These are phyloP conservation scores for Micropterix aruncella DNA, from an alignment of 2,888 invertebrate genomes.

Conservation along the genomic window DNA sequence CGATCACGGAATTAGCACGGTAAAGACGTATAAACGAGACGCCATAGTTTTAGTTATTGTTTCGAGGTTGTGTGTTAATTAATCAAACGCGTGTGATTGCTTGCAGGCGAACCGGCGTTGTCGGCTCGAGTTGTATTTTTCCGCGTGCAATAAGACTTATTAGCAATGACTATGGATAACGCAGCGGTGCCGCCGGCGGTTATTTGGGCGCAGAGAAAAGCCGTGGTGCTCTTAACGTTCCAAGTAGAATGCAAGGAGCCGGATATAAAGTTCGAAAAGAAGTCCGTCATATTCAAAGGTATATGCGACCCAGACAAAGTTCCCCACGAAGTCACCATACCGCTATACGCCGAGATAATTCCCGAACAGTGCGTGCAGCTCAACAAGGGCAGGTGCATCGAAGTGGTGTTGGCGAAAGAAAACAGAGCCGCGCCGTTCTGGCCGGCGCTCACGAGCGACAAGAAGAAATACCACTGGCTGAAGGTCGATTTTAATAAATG, in stretches of 20 bases:
- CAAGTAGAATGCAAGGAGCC: conserved; percentile 84
- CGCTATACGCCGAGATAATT: conserved; percentile 69
- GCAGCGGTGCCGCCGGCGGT: conserved; percentile 58
- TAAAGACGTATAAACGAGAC: too few relatives aligned
- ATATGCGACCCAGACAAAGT: conserved; percentile 72
- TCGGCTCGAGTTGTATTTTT: not conserved
- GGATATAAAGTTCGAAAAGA: conserved; percentile 60
- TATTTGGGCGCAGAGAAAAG: conserved; percentile 86
- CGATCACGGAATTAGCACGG: too few relatives aligned
- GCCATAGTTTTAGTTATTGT: too few relatives aligned
- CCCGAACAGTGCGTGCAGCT: conserved; percentile 61
- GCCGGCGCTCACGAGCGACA: conserved; percentile 77
- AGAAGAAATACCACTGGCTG: conserved; percentile 86
- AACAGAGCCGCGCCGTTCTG: conserved; percentile 66
- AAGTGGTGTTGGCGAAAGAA: conserved; percentile 61
- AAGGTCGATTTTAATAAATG: conserved; percentile 97
- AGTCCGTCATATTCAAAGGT: conserved; percentile 71
- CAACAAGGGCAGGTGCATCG: conserved; percentile 61
- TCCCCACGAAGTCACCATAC: conserved; percentile 77
- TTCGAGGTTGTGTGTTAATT: too few relatives aligned
- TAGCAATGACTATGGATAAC: conserved; percentile 39
- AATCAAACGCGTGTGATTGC: too few relatives aligned
- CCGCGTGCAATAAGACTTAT: not conserved
- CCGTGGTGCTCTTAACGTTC: conserved; percentile 74
- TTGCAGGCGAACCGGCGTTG: too few relatives aligned